These are phyloP conservation scores for Sardina pilchardus DNA, from an alignment of 2,113 vertebrate genomes.

Conservation along the genomic window DNA sequence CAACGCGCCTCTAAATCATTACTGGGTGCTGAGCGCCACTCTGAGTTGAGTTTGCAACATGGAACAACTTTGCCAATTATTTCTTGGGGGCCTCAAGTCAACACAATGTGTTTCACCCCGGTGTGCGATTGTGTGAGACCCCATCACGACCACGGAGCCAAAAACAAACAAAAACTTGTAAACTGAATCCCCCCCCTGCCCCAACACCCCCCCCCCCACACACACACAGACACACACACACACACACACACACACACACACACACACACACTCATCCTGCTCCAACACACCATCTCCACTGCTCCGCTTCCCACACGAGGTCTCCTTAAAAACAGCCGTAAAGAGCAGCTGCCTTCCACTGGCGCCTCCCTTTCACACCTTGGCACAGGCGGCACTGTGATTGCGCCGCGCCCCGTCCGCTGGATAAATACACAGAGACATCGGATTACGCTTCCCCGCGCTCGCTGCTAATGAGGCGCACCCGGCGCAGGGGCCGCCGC, in stretches of 20 bases:
- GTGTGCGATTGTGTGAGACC: neutral
- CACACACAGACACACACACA: slow-evolving; percentile 8
- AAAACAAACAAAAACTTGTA: neutral
- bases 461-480: slow-evolving; percentile 32
- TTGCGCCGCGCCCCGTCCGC: slow-evolving; percentile 25
- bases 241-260: slow-evolving; percentile 30
- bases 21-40: neutral
- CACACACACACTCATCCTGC: slow-evolving; percentile 11
- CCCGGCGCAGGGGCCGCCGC: slow-evolving; percentile 18
- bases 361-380: slow-evolving; percentile 35
- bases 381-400: slow-evolving; percentile 27
- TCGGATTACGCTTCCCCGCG: slow-evolving; percentile 36
- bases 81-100: neutral
- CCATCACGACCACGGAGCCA: neutral
- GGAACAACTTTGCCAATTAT: neutral
- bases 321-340: neutral
- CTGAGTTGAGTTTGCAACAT: neutral
- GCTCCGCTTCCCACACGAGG: neutral
- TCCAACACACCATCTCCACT: neutral
- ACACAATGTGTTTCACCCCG: neutral
- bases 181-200: slow-evolving; percentile 21
- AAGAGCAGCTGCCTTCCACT: slow-evolving; percentile 2
- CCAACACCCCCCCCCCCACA: slow-evolving; percentile 18
- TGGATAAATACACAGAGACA: slow-evolving; percentile 43
- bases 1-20: neutral